Conservation (phyloP, 2,113 vertebrate species). For the Suricata suricatta region DNA sequence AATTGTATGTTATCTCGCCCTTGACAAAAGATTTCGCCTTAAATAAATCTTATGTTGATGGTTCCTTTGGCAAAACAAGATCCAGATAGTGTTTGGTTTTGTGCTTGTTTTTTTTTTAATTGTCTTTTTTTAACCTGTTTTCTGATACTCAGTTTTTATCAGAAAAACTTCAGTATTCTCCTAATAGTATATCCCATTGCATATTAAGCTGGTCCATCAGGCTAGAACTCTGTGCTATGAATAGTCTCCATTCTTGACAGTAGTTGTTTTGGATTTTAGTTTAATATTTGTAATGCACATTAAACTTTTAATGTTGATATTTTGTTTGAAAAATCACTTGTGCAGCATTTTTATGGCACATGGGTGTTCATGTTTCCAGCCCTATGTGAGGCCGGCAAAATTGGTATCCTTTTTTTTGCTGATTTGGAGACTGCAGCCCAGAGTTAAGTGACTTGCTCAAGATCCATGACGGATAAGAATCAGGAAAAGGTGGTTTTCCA, state of each 20-base stretch:
- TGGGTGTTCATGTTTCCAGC: background rate
- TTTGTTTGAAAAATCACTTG: background rate
- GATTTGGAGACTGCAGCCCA: background rate
- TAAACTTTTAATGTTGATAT: background rate
- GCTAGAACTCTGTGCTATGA: background rate
- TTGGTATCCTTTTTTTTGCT: background rate
- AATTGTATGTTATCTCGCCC: background rate
- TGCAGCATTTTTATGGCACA: background rate
- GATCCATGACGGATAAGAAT: background rate
- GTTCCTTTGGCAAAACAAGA: background rate
- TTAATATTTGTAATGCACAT: background rate
- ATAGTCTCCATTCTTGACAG: background rate
- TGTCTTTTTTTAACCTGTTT: background rate
- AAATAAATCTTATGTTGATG: background rate
- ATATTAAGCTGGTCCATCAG: background rate
- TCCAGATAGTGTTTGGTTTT: background rate
- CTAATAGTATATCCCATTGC: background rate
- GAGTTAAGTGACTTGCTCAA: slow-evolving; percentile 30
- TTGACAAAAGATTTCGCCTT: background rate
- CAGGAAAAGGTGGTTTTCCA: background rate
- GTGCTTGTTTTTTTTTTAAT: background rate
- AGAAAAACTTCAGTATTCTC: background rate
- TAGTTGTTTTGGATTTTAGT: background rate
- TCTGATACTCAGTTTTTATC: background rate
- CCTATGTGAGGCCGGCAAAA: background rate